Evolutionary conservation across 2,888 invertebrate species (phyloP).

Genomic region (Yponomeuta plumbellus): DNA sequence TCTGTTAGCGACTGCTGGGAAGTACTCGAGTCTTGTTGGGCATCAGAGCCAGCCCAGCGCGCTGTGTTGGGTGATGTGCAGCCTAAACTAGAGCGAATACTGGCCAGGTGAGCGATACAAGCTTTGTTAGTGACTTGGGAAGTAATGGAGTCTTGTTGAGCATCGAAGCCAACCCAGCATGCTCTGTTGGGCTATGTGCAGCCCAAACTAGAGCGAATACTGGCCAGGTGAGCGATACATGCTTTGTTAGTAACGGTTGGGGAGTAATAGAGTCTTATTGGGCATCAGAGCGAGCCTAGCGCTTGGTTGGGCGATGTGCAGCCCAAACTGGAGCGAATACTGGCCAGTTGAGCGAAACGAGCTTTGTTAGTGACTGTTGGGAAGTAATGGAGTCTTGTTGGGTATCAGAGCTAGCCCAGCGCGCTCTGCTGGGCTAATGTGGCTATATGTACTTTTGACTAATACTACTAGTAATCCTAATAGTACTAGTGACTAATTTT

Average conservation of each 20-base stretch:
- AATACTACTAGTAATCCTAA: too few species aligned
- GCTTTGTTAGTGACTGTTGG: constrained; percentile 88
- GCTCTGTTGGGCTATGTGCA: constrained; percentile 80
- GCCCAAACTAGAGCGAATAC: neutral
- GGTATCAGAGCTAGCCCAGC: constrained; percentile 80
- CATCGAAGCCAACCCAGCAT: constrained; percentile 78
- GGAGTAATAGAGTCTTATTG: constrained; percentile 89
- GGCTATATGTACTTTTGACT: too few species aligned
- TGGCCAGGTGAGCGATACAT: neutral
- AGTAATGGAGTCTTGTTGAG: constrained; percentile 91
- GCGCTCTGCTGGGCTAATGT: too few species aligned
- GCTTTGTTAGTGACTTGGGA: too few species aligned
- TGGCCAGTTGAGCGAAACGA: constrained; percentile 21
- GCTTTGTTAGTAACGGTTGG: constrained; percentile 88
- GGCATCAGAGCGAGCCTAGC: constrained; percentile 80
- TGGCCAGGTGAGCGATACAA: too few species aligned
- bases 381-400: constrained; percentile 89
- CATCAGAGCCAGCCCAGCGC: constrained; percentile 77
- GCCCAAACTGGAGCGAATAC: constrained; percentile 78
- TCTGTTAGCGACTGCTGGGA: constrained; percentile 89
- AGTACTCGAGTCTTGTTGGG: constrained; percentile 91
- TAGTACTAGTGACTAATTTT: too few species aligned
- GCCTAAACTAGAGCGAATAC: constrained; percentile 78
- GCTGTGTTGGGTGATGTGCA: constrained; percentile 87
- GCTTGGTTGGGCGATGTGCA: constrained; percentile 88